Conservation (phyloP, 2,888 invertebrate species). For the Dryadula phaetusa region DNA sequence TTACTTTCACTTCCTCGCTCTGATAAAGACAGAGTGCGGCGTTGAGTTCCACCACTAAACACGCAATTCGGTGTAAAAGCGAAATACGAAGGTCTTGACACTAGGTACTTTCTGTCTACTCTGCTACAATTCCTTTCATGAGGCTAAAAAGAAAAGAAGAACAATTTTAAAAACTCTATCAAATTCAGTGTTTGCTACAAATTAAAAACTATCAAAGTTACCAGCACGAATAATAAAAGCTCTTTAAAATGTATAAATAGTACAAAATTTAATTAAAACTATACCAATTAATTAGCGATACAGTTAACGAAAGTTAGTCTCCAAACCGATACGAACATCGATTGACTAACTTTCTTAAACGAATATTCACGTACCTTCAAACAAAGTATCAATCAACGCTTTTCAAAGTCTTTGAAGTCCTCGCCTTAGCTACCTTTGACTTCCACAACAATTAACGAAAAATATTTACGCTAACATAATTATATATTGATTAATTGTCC, state of each 20-base stretch:
- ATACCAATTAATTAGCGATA: background rate
- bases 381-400: slow-evolving; percentile 21
- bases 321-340: background rate
- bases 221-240: background rate
- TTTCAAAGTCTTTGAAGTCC: slow-evolving; percentile 8
- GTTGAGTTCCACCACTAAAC: too few species aligned
- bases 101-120: too few species aligned
- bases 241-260: background rate
- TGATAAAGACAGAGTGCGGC: too few species aligned
- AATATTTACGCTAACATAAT: slow-evolving; percentile 2
- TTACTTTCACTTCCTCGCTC: too few species aligned
- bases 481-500: slow-evolving; percentile 1
- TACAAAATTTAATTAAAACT: background rate
- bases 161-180: too few species aligned
- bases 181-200: too few species aligned
- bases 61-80: too few species aligned
- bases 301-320: background rate
- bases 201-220: too few species aligned
- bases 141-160: too few species aligned
- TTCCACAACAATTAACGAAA: slow-evolving; percentile 10
- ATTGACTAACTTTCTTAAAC: slow-evolving; percentile 3
- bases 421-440: slow-evolving; percentile 7
- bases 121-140: too few species aligned
- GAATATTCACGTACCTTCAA: slow-evolving; percentile 4
- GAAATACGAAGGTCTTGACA: too few species aligned